phyloP scores from a whole-genome alignment of 2,113 vertebrate species.

The Pomatostomus ruficeps region DNA sequence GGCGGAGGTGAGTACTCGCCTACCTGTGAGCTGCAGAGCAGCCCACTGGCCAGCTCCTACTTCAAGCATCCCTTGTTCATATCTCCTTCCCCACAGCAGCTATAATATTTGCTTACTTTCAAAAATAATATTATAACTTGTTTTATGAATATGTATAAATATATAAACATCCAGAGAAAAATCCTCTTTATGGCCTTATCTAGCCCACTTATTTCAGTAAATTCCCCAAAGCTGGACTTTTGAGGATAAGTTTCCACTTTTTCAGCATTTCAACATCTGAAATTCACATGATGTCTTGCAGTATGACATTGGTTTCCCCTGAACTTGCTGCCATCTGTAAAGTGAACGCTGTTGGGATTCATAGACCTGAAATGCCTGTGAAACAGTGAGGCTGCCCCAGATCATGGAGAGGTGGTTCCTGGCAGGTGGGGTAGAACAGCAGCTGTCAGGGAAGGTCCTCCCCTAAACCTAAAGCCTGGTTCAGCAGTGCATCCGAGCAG shows the following conservation, averaged over 20 bases:
- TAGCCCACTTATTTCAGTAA: not conserved
- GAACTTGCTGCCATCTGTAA: not conserved
- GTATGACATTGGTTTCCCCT: not conserved
- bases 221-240: not conserved
- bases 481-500: not conserved
- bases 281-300: not conserved
- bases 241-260: not conserved
- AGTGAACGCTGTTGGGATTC: not conserved
- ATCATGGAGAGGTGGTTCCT: not conserved
- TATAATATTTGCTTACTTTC: not conserved
- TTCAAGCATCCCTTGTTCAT: not conserved
- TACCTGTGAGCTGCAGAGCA: not conserved
- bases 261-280: not conserved
- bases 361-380: not conserved
- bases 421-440: not conserved
- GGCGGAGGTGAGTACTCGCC: not conserved
- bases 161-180: not conserved
- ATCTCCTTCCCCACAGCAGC: not conserved
- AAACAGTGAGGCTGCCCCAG: not conserved
- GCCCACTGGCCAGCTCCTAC: rapidly evolving
- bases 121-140: not conserved
- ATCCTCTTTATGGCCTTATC: not conserved
- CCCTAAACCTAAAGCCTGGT: too few species aligned
- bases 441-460: not conserved
- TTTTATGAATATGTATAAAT: not conserved